Base-by-base conservation (phyloP, 2,113 vertebrate genomes). In the Eulemur rufifrons region DNA sequence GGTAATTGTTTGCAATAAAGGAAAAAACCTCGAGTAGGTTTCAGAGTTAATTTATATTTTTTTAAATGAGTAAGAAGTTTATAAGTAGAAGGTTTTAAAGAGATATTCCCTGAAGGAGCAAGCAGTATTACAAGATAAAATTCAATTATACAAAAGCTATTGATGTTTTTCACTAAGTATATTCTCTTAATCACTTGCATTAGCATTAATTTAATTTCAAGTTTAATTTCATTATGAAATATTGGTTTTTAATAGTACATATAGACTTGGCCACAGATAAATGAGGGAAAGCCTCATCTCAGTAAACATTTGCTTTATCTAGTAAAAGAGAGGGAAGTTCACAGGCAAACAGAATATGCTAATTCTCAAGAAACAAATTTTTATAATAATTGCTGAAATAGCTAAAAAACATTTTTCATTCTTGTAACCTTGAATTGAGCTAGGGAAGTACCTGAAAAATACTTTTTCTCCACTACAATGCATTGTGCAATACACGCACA, bases 1-100 rank as follows among this genome's bases (percentile, higher is more conserved):
- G 93, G 69, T 96, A 97, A 98, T 91, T 97, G 77, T 94, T 98
- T 98, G 74, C 93, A 97, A 92, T 98, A 92, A 96, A 96, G 34
- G 10, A 17, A 91, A 66, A 92, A 94, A 71, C 80, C 96, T 97
- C 95, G 93, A 98, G 97, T 88, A 98, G 95, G 88, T 96, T 98
- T 96, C 95, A 97, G 95, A 98, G 88, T 97, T 93, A 97, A 98
- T 97, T 96, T 95, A 93, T 95, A 93, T 96, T 85, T 93, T 97
- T 97, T 84, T 96, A 96, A 96, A 96, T 96, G 93, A 98, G 27
- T 32, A 95, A 98, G 94, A 91, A 96, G 96, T 97, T 98, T 96
- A 25, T 95, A 98, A 96, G 85, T 83, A 95, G 95, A 94, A 97
- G 0, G 82, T 11, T 52, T 93, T 97, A 95, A 96, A 97, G 92